Conservation (phyloP, 1,140 invertebrate genomes). For the Radopholus similis region DNA sequence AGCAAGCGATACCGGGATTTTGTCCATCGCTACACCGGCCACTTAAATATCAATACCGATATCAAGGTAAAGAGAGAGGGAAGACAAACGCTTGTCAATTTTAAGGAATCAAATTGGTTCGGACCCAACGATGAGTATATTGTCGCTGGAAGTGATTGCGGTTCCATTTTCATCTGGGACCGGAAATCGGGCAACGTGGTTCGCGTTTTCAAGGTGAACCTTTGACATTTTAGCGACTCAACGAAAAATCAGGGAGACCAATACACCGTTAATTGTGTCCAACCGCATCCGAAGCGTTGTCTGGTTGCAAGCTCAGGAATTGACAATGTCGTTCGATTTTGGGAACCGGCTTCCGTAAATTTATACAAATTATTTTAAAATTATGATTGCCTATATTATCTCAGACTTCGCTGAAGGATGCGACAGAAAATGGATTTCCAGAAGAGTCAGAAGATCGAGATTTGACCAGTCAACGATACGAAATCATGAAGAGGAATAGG, state of each 20-base stretch:
- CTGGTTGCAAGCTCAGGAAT: conserved; percentile 33
- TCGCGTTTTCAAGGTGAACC: conserved; percentile 16
- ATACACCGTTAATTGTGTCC: conserved; percentile 28
- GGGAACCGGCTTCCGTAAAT: conserved; percentile 25
- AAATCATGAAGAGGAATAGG: conserved; percentile 19
- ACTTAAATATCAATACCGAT: conserved; percentile 30
- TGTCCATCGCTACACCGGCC: conserved; percentile 14
- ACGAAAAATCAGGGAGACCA: conserved; percentile 17
- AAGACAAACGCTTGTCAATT: too few species aligned
- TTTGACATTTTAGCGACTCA: neutral
- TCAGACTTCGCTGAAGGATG: conserved; percentile 14
- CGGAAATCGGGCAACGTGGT: conserved; percentile 14
- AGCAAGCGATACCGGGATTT: conserved; percentile 14
- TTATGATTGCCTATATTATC: neutral
- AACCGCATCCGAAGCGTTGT: conserved; percentile 21
- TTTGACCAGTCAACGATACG: conserved; percentile 6
- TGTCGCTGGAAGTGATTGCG: conserved; percentile 36
- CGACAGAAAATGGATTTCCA: neutral
- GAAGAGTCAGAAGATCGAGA: conserved; percentile 24
- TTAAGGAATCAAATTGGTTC: conserved; percentile 25
- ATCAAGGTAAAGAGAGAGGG: too few species aligned
- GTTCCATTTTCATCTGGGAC: conserved; percentile 36
- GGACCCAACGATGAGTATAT: conserved; percentile 29
- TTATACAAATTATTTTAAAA: neutral
- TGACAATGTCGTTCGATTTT: conserved; percentile 27